Base-by-base conservation (phyloP, 1,140 invertebrate species). In the Cepaea nemoralis region DNA sequence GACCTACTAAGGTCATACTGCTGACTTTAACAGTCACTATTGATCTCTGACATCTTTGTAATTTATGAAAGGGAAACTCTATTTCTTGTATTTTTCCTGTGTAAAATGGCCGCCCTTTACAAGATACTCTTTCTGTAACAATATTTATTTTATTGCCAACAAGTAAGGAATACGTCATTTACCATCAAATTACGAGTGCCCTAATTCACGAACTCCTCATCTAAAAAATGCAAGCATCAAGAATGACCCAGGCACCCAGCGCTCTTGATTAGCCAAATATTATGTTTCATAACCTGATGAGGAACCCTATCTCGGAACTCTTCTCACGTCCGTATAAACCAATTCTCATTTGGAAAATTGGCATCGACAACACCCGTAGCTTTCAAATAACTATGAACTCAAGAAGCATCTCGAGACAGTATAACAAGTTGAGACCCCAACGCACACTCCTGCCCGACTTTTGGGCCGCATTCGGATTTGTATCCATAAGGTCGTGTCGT, bases 271-370 rank as follows among this genome's bases (percentile, higher is more conserved):
- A 71, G 35, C 69, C 69, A 71, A 71, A 71, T 71, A 71, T 71
- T 71, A 33, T 71, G 31, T 45, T 40, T 71, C 69, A 71, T 71
- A 71, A 71, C 37, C 69, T 71, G n/a, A 71, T 71, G 69, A 71
- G 69, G 35, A 19, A 8, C 24, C n/a, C 5, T 22, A 1, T 10
- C 22, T 71, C 40, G n/a, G 37, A 37, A 71, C 69, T 39, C 33
- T 10, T 6, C 37, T 71, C 69, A 71, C 69, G 69, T 71, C 31
- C 37, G 69, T 27, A 39, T 71, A 71, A 71, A 71, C 69, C 37
- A 71, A 71, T 71, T 71, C 69, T 71, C 69, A 71, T 71, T 71
- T 71, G 69, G n/a, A 45, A 71, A 40, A 71, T 71, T 71, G 69
- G n/a, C 37, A 22, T 40, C 69, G 69, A 71, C 69, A 71, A 27